A percentile compares a stretch with the other conserved stretches of the same genome.
These are phyloP conservation scores for Montipora capitata DNA, from an alignment of 92 coral and sea anemone genomes.

Conservation along the genomic window DNA sequence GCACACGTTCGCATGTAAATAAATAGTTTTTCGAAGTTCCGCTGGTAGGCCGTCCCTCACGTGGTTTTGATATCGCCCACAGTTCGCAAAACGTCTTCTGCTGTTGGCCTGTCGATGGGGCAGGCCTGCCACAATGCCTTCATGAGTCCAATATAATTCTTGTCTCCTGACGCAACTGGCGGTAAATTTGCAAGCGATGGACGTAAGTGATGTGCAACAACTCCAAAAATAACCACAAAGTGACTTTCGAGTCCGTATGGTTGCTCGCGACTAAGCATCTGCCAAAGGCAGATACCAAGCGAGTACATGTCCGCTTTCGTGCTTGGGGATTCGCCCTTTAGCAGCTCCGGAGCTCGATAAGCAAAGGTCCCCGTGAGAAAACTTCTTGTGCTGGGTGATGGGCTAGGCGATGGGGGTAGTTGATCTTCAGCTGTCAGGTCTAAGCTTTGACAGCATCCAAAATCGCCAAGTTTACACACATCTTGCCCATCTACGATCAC, in stretches of 20 bases:
- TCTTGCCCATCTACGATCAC: slow-evolving; percentile 81
- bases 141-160: slow-evolving; percentile 78
- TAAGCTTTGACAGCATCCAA: slow-evolving; percentile 92
- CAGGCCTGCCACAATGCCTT: slow-evolving; percentile 88
- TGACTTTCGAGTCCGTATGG: slow-evolving; percentile 96
- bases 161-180: slow-evolving; percentile 43
- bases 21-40: background rate
- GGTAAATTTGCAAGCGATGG: slow-evolving; percentile 78
- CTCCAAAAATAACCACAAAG: slow-evolving; percentile 95
- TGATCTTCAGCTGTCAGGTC: slow-evolving; percentile 69
- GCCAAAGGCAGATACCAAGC: slow-evolving; percentile 95
- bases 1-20: background rate
- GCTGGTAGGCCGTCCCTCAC: background rate
- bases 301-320: slow-evolving; percentile 92
- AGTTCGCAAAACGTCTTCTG: slow-evolving; percentile 74
- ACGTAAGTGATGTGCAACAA: slow-evolving; percentile 91
- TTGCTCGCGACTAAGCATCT: slow-evolving; percentile 92
- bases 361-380: slow-evolving; percentile 94
- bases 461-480: slow-evolving; percentile 93
- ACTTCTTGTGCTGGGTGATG: slow-evolving; percentile 80
- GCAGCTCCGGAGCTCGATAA: slow-evolving; percentile 93
- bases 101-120: slow-evolving; percentile 79
- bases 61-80: slow-evolving; percentile 39
- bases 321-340: slow-evolving; percentile 91
- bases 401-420: slow-evolving; percentile 73